phyloP scores from a whole-genome alignment of 2,888 invertebrate genomes.

The Mythimna albipuncta region DNA sequence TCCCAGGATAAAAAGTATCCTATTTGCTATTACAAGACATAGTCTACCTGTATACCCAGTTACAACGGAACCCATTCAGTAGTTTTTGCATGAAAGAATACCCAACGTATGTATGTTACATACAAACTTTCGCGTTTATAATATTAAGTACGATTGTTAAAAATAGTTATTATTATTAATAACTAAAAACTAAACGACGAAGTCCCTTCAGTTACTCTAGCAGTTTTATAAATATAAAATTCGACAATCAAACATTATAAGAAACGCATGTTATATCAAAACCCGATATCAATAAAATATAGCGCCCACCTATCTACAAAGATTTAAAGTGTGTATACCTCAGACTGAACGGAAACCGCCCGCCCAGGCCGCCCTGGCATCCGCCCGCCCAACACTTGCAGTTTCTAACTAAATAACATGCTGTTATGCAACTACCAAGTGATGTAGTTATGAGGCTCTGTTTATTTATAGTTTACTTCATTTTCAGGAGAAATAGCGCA shows the following conservation, averaged over 20 bases:
- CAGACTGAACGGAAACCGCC: constrained; percentile 34
- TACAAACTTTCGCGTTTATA: no score
- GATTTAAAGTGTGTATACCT: constrained; percentile 17
- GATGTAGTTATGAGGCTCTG: constrained; percentile 1
- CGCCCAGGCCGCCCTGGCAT: constrained; percentile 28
- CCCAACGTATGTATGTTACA: no score
- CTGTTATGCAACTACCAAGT: constrained; percentile 22
- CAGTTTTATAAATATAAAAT: background rate
- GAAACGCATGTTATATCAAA: background rate
- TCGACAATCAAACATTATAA: background rate
- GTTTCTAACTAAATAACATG: constrained; percentile 45
- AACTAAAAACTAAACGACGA: no score
- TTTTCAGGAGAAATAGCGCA: background rate
- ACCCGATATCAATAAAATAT: background rate
- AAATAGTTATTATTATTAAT: no score
- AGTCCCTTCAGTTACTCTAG: background rate
- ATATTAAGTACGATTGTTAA: no score
- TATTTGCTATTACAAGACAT: no score
- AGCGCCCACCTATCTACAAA: constrained; percentile 10
- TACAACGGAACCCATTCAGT: no score
- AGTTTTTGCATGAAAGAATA: no score
- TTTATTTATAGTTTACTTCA: constrained; percentile 21
- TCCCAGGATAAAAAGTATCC: no score
- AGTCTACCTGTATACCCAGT: no score
- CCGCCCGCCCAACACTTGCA: constrained; percentile 55